These are phyloP conservation scores for Sminthurinus aureus DNA, from an alignment of 2,888 invertebrate species.

Conservation along the genomic window DNA sequence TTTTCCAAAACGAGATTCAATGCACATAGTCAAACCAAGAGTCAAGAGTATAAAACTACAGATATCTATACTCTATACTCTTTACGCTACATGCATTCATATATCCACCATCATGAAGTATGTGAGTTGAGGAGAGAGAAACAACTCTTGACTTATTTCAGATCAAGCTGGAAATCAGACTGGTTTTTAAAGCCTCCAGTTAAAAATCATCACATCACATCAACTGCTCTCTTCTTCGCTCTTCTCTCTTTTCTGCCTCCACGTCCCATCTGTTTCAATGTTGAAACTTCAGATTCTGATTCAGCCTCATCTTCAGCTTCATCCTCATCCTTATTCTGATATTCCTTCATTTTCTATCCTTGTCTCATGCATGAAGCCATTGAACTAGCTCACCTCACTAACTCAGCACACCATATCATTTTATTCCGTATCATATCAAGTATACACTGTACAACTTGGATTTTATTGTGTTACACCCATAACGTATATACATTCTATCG, in stretches of 20 bases:
- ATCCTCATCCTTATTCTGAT: slow-evolving; percentile 1
- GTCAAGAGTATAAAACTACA: too few species aligned
- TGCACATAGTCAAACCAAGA: too few species aligned
- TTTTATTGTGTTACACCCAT: too few species aligned
- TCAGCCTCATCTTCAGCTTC: neutral
- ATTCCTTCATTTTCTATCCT: slow-evolving; percentile 1
- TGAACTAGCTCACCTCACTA: neutral
- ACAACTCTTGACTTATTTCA: slow-evolving; percentile 37
- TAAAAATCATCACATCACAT: slow-evolving; percentile 44
- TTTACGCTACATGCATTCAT: too few species aligned
- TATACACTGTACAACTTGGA: too few species aligned
- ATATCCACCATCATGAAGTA: too few species aligned
- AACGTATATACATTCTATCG: too few species aligned
- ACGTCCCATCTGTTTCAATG: slow-evolving; percentile 39
- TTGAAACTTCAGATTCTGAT: neutral
- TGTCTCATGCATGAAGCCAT: slow-evolving; percentile 13
- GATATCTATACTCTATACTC: too few species aligned
- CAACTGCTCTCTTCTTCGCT: slow-evolving; percentile 24
- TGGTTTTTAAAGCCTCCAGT: slow-evolving; percentile 56
- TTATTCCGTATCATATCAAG: neutral
- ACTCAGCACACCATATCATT: neutral
- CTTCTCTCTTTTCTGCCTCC: slow-evolving; percentile 18
- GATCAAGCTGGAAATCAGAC: slow-evolving; percentile 44
- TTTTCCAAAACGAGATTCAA: neutral
- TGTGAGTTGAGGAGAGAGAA: slow-evolving; percentile 3